These are phyloP conservation scores for Dryomyza anilis DNA, from an alignment of 2,888 invertebrate species.

Conservation along the genomic window DNA sequence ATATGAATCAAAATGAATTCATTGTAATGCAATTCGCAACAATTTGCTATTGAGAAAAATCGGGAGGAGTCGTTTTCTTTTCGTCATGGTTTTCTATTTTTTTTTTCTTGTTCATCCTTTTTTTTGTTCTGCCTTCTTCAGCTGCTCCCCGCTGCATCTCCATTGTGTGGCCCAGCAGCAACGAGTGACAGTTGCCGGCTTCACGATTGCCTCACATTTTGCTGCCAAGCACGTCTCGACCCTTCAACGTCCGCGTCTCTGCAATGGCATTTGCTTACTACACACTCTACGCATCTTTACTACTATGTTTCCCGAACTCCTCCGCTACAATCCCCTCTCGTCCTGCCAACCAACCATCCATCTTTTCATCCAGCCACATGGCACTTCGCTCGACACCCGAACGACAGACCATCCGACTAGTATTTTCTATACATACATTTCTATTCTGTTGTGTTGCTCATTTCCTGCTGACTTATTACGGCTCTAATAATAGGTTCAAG, in stretches of 20 bases:
- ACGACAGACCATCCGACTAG: background rate
- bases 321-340: background rate
- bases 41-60: conserved; percentile 25
- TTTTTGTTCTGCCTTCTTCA: conserved; percentile 40
- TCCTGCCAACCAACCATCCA: background rate
- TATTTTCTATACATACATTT: conserved; percentile 18
- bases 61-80: conserved; percentile 41
- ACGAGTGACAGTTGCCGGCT: conserved; percentile 26
- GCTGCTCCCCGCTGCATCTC: conserved; percentile 38
- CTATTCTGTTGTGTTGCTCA: conserved; percentile 47
- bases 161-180: conserved; percentile 11
- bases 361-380: background rate
- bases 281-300: conserved; percentile 33
- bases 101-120: conserved; percentile 32
- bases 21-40: conserved; percentile 4
- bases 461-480: conserved; percentile 59
- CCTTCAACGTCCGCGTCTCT: background rate
- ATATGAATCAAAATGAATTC: background rate
- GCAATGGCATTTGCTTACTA: background rate
- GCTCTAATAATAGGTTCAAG: conserved; percentile 54
- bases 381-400: background rate
- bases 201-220: conserved; percentile 21
- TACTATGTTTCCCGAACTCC: conserved; percentile 28
- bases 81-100: conserved; percentile 36
- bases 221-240: conserved; percentile 30